These are phyloP conservation scores for Euzetes globulus DNA, from an alignment of 2,888 invertebrate species.

Conservation along the genomic window DNA sequence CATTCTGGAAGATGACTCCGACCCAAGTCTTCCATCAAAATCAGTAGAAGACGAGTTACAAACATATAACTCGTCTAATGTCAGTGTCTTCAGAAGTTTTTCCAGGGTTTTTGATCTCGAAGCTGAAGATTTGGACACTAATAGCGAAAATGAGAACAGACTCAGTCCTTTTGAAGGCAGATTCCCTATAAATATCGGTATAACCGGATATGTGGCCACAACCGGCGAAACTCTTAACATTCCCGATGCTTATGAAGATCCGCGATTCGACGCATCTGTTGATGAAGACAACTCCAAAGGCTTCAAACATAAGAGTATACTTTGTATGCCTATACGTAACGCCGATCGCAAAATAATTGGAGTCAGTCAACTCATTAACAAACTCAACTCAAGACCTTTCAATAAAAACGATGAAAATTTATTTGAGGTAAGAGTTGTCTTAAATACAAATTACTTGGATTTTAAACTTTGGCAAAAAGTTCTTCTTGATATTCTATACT, in stretches of 20 bases:
- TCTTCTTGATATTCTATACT: too few relatives aligned
- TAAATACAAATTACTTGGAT: conserved; percentile 28
- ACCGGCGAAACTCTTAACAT: conserved; percentile 93
- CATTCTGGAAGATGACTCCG: background rate
- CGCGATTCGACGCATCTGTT: conserved; percentile 65
- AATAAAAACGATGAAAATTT: conserved; percentile 94
- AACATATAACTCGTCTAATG: background rate
- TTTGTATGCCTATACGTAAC: conserved; percentile 94
- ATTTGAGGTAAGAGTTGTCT: conserved; percentile 61
- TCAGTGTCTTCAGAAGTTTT: conserved; percentile 61
- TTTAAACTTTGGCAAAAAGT: too few relatives aligned
- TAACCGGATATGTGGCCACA: conserved; percentile 87
- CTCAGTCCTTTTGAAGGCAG: conserved; percentile 76
- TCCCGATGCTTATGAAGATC: conserved; percentile 77
- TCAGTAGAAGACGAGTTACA: background rate
- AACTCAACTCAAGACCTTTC: conserved; percentile 79
- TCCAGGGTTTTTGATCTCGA: conserved; percentile 89
- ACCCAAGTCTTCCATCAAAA: background rate
- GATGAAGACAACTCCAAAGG: conserved; percentile 44
- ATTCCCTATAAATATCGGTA: conserved; percentile 89
- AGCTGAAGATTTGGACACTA: conserved; percentile 64
- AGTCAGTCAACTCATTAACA: conserved; percentile 83
- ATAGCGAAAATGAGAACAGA: conserved; percentile 12
- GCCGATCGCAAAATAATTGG: conserved; percentile 84
- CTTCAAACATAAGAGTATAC: conserved; percentile 78